These are phyloP conservation scores for Latrodectus hesperus DNA, from an alignment of 2,888 invertebrate genomes.

Conservation along the genomic window DNA sequence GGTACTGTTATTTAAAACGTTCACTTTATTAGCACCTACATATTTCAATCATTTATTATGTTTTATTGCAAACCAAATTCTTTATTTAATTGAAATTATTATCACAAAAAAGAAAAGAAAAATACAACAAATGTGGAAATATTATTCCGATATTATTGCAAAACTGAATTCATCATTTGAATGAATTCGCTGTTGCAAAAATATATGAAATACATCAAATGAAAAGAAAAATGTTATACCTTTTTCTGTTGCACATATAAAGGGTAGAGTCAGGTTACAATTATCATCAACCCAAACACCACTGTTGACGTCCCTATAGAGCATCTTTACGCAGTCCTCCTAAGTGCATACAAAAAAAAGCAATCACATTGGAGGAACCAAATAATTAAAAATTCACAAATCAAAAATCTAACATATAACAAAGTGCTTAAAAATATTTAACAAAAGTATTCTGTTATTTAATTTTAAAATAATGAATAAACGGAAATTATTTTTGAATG, in stretches of 20 bases:
- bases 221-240: conserved; percentile 13
- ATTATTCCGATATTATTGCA: neutral
- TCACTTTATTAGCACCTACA: neutral
- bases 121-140: neutral
- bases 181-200: neutral
- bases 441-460: neutral
- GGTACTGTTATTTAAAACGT: neutral
- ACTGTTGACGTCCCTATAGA: conserved; percentile 10
- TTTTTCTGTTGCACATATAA: conserved; percentile 50
- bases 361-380: neutral
- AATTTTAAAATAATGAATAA: neutral
- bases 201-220: neutral
- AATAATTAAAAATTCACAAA: neutral
- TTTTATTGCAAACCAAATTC: neutral
- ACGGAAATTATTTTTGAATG: neutral
- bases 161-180: neutral
- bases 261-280: conserved; percentile 30
- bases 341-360: neutral
- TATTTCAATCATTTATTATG: neutral
- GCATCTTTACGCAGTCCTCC: conserved; percentile 64
- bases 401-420: neutral
- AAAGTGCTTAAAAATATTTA: neutral
- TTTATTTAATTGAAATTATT: neutral
- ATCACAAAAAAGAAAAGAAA: neutral
- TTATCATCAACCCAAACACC: conserved; percentile 59